phyloP scores from a whole-genome alignment of 2,888 invertebrate genomes.

The Parnassius mnemosyne region DNA sequence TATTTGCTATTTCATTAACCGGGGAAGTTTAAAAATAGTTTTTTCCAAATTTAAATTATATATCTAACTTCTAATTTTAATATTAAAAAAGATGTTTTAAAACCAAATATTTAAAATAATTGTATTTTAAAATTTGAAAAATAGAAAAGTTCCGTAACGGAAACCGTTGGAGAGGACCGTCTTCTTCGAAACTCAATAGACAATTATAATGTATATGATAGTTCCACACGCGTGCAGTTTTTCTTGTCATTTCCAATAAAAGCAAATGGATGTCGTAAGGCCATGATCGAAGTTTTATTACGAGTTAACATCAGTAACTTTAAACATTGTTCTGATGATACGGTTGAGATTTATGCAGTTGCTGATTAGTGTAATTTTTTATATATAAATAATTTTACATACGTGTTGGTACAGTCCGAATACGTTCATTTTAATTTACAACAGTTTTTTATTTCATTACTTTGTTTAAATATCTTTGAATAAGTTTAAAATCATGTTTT shows the following conservation, averaged over 20 bases:
- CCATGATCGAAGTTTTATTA: slow-evolving; percentile 2
- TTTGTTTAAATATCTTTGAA: too few species aligned
- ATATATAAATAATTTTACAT: too few species aligned
- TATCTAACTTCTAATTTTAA: neutral
- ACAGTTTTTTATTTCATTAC: too few species aligned
- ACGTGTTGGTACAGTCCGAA: too few species aligned
- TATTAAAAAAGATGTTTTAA: neutral
- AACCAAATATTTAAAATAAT: neutral
- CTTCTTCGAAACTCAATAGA: slow-evolving; percentile 34
- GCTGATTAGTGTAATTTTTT: too few species aligned
- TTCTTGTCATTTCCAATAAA: slow-evolving; percentile 34
- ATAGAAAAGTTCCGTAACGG: slow-evolving; percentile 9
- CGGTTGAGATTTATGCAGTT: too few species aligned
- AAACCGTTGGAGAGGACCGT: slow-evolving; percentile 35
- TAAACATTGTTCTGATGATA: too few species aligned
- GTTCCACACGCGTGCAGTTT: slow-evolving; percentile 36
- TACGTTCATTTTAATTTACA: too few species aligned
- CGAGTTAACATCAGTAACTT: neutral
- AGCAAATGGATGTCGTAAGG: slow-evolving; percentile 23
- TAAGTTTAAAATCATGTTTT: too few species aligned
- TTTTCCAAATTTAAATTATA: neutral
- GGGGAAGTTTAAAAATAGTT: neutral
- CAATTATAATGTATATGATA: slow-evolving; percentile 36
- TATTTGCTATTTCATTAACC: neutral
- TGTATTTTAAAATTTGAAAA: slow-evolving; percentile 8